Evolutionary conservation across 2,113 vertebrate species (phyloP), one percentile per base, ranked within the genome.

Genomic region (Platichthys stellatus): DNA sequence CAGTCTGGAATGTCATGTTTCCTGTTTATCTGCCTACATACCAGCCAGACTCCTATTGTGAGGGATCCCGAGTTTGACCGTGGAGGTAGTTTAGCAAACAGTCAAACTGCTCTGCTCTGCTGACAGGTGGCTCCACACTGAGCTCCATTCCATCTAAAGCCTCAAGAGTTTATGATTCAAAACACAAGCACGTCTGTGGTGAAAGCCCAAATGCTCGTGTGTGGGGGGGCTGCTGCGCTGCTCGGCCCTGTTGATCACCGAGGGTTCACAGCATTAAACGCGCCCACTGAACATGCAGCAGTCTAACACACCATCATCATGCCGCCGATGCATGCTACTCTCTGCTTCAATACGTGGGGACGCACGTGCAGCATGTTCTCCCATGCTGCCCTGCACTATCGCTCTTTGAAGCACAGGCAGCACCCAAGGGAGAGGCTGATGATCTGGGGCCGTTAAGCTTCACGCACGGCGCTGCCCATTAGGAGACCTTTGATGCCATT

Each of bases 11-110:
- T 91, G 88, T 85, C 69, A 80, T 62, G 74, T 60, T 91, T 90
- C 91, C 85, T 84, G 87, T 92, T 90, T 83, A 76, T 86, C 81
- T 75, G 81, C 82, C 76, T 67, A 82, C 31, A 31, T 31, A 31
- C 78, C 76, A 76, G 35, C 62, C 57, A 10, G 28, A 69, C 58
- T 83, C 54, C 65, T 54, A 56, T 78, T 72, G 61, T 80, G 73
- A 71, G 72, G 59, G 77, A 62, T 75, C 26, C 69, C 60, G 70
- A 78, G 28, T 56, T 72, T 56, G 45, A 31, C 62, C 26, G 26
- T 17, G 38, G 9, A 15, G 71, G 40, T 23, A 47, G 61, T 70
- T 60, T 20, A 57, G 57, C 81, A 72, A 74, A 86, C 23, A 82
- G 63, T 18, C 40, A 62, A 45, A 53, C 51, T 28, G 26, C 26